Evolutionary conservation across 2,888 invertebrate species (phyloP), one percentile per base, ranked within the genome.

Genomic region (Scelioninae gen. 2): DNA sequence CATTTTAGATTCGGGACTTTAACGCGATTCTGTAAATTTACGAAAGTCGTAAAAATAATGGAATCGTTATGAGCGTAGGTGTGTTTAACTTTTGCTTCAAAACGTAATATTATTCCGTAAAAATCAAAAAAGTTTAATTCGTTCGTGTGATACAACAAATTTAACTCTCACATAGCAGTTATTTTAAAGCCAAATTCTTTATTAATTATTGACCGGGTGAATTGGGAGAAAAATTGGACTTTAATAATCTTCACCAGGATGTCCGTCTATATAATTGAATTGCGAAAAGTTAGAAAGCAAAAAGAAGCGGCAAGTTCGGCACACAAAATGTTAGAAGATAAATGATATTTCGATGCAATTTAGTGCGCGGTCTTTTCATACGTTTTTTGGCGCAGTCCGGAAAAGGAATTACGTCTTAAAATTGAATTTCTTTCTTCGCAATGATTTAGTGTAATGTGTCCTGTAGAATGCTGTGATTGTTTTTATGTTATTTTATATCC

Each of bases 271-370:
- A 35, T 68, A 61, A 69, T 69, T 60, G 35, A 69, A 69, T 69
- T 39, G 68, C 19, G 68, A 35, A 52, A 43, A 68, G 58, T 67
- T 58, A 25, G 50, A 18, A 50, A 58, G 52, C 28, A 58, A 61
- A 50, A 46, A 46, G 31, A 41, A 41, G 15, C 2, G 13, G 33
- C 13, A 58, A 52, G 28, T 68, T 60, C 45, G 46, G 41, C 53
- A 43, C 45, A 68, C 53, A 58, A 53, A 60, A 68, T 53, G 68
- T 68, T 60, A 43, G 68, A 60, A 61, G 69, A 69, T 69, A 61
- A 69, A 69, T 61, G 69, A 69, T 69, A 53, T 69, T 61, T 68
- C 68, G 60, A 61, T 69, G 69, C 53, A 69, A 69, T 69, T 53
- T 61, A 60, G 46, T 53, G 46, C 37, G 60, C 46, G 69, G 61